A percentile compares a stretch with the other conserved stretches of the same genome.
Evolutionary conservation across 2,888 invertebrate species (phyloP).

Genomic region (Diloba caeruleocephala): DNA sequence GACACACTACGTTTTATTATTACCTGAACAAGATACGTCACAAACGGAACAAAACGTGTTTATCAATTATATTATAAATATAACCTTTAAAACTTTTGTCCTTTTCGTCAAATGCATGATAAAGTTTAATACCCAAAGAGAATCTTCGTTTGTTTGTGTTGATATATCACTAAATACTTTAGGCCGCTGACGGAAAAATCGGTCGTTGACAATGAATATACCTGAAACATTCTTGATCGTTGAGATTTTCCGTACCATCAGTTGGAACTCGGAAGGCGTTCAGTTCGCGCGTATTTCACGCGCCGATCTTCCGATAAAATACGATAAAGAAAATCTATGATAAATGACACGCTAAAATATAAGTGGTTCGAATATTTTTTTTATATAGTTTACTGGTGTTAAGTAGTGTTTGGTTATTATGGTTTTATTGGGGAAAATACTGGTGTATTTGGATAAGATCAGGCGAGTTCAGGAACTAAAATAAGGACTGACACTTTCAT

Average conservation of each 20-base stretch:
- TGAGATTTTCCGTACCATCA: slow-evolving; percentile 39
- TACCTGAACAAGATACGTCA: not conserved
- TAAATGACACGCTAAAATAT: slow-evolving; percentile 12
- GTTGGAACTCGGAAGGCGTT: slow-evolving; percentile 32
- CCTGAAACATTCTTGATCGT: slow-evolving; percentile 23
- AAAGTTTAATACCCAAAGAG: slow-evolving; percentile 1
- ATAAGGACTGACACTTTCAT: slow-evolving; percentile 8
- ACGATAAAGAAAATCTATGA: slow-evolving; percentile 32
- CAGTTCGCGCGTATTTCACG: slow-evolving; percentile 27
- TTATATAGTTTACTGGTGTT: slow-evolving; percentile 14
- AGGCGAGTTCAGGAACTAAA: slow-evolving; percentile 15
- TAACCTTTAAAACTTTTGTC: not conserved
- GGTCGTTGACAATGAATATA: slow-evolving; percentile 18
- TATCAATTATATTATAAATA: slow-evolving; percentile 2
- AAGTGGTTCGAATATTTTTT: slow-evolving; percentile 12
- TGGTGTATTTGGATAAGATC: slow-evolving; percentile 20
- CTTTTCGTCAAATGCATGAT: slow-evolving; percentile 2
- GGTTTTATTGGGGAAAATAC: slow-evolving; percentile 3
- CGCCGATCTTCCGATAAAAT: slow-evolving; percentile 19
- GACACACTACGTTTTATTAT: no score
- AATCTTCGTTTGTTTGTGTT: slow-evolving; percentile 3
- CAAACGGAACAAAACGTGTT: not conserved
- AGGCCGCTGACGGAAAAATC: slow-evolving; percentile 27
- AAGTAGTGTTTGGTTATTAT: slow-evolving; percentile 9
- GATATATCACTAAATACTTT: slow-evolving; percentile 15